Conservation (phyloP, 1,140 invertebrate species). For the Ridgeia piscesae region DNA sequence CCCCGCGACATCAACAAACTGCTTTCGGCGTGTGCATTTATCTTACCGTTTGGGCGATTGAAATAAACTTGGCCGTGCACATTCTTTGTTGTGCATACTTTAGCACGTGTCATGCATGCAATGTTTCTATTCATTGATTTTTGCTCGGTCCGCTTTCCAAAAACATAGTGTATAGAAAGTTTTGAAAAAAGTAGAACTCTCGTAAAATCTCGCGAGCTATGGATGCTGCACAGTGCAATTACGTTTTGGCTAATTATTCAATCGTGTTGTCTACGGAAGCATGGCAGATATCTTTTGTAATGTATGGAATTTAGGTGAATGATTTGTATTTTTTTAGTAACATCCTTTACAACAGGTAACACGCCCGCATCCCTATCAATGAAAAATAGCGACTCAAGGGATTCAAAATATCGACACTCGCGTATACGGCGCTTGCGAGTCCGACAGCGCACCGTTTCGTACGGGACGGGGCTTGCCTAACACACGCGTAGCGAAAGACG, state of each 20-base stretch:
- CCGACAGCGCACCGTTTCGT: too few species aligned
- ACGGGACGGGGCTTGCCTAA: too few species aligned
- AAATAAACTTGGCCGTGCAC: neutral
- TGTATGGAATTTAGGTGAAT: too few species aligned
- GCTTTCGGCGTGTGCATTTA: neutral
- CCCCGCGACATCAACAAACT: neutral
- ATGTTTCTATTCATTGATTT: neutral
- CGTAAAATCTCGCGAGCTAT: neutral
- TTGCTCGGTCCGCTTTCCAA: neutral
- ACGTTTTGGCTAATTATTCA: neutral
- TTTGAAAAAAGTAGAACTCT: neutral
- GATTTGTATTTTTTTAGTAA: too few species aligned
- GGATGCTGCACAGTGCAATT: neutral
- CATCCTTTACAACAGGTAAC: too few species aligned
- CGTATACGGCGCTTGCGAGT: too few species aligned
- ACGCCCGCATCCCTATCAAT: too few species aligned
- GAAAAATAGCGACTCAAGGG: too few species aligned
- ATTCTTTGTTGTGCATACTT: neutral
- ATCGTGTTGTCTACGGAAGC: neutral
- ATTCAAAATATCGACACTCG: too few species aligned
- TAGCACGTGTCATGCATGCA: neutral
- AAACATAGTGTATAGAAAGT: neutral
- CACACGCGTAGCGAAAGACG: too few species aligned
- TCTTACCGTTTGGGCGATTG: constrained; percentile 3
- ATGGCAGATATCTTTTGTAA: too few species aligned